These are phyloP conservation scores for Sisyra terminalis DNA, from an alignment of 2,888 invertebrate species.

Conservation along the genomic window DNA sequence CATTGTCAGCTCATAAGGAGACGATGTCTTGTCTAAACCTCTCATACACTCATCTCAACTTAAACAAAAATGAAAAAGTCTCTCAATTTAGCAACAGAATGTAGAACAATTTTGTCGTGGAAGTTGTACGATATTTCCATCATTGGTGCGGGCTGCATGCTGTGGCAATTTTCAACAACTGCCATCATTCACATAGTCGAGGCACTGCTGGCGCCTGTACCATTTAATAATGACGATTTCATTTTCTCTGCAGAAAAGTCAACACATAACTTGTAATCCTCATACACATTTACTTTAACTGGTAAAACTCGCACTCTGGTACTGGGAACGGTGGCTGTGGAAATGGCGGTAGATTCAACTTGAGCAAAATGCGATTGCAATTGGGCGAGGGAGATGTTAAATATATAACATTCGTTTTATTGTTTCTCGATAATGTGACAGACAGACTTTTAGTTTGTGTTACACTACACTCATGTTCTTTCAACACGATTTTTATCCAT, in stretches of 20 bases:
- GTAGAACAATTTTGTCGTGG: no score
- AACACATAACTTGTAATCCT: conserved; percentile 8
- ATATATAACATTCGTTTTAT: conserved; percentile 2
- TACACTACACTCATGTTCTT: no score
- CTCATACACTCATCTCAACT: no score
- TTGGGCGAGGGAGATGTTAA: conserved; percentile 1
- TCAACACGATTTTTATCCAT: no score
- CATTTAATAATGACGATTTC: conserved; percentile 14
- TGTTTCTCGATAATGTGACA: conserved; percentile 4
- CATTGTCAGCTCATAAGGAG: no score
- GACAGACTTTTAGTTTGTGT: background rate
- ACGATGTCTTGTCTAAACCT: no score
- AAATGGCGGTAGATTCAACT: no score
- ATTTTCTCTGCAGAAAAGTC: conserved; percentile 11
- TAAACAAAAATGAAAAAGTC: no score
- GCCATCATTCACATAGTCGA: conserved; percentile 5
- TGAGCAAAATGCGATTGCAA: conserved; percentile 2
- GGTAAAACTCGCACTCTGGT: no score
- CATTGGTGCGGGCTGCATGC: conserved; percentile 20
- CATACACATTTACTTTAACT: conserved; percentile 2
- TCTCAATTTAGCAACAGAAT: no score
- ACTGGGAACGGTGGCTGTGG: no score
- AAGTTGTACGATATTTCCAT: background rate
- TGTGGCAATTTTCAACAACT: conserved; percentile 11
- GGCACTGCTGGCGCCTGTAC: conserved; percentile 7